Base-by-base conservation (phyloP, 1,140 invertebrate genomes). In the Pentalonia nigronervosa region DNA sequence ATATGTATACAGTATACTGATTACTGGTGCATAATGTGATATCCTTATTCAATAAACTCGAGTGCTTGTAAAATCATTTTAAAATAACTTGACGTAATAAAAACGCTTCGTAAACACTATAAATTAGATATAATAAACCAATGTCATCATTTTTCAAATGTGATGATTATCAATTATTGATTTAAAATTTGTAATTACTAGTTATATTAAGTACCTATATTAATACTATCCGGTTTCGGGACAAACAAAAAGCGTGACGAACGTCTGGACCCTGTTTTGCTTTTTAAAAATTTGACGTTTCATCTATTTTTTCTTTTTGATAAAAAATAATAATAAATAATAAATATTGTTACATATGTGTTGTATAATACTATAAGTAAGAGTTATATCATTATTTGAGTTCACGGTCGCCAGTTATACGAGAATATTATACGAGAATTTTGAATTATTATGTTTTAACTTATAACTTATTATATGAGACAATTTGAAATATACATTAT, bases 11-110 rank as follows among this genome's bases (percentile, higher is more conserved):
- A 41, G 41, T 67, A 67, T 76, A n/a, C 30, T 76, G 8, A 67
- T 53, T 53, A 53, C 50, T 76, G 60, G 60, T 76, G 14, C n/a
- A n/a, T 76, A 30, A n/a, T 76, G 6, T 76, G 30, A 76, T 76
- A n/a, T n/a, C 60, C 30, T 4, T 67, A 17, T n/a, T 76, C 14
- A n/a, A 76, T 76, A 76, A n/a, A 76, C 60, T n/a, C 1, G 30
- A 76, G 60, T 76, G 60, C n/a, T 76, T n/a, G n/a, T 76, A 76
- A 76, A 76, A 76, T 76, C n/a, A 34, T 76, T 76, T 76, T 76
- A n/a, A n/a, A 30, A 76, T 76, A n/a, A 34, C n/a, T 76, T 76
- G n/a, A 76, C 6, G 30, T 76, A 20, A 17, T 76, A 76, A 76
- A 76, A 76, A n/a, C 60, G 30, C 30, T 17, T n/a, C 14, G n/a